A percentile compares a stretch with the other conserved stretches of the same genome.
These are phyloP conservation scores for Sula dactylatra DNA, from an alignment of 2,113 vertebrate genomes.

Conservation along the genomic window DNA sequence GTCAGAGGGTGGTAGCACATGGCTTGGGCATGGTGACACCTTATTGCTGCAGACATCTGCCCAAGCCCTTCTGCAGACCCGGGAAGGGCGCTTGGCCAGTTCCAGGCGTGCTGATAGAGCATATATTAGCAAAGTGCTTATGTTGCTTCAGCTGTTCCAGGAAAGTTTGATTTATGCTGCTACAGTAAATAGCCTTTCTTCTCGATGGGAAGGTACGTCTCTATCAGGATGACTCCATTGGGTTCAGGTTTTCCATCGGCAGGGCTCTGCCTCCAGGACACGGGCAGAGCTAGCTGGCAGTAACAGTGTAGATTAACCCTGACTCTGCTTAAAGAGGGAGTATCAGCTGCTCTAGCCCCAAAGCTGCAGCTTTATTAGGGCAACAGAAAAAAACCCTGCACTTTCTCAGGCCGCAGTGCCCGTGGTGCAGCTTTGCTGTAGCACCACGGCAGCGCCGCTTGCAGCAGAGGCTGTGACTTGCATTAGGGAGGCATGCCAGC, in stretches of 20 bases:
- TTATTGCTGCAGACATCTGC: rapidly evolving
- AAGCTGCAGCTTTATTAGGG: neutral
- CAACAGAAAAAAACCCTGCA: neutral
- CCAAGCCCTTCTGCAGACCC: neutral
- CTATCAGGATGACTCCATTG: neutral
- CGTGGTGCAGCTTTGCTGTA: neutral
- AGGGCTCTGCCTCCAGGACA: neutral
- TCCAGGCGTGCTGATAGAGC: neutral
- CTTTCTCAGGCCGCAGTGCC: neutral
- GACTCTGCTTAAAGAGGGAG: neutral
- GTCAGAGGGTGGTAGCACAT: neutral
- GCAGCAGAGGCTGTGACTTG: neutral
- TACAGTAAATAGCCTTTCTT: neutral
- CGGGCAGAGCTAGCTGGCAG: neutral
- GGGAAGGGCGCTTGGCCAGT: neutral
- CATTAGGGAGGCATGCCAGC: neutral
- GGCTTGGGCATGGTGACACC: neutral
- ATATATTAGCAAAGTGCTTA: neutral
- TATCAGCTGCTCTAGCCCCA: neutral
- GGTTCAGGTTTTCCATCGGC: neutral
- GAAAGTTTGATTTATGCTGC: neutral
- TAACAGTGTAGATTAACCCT: neutral
- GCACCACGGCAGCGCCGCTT: rapidly evolving
- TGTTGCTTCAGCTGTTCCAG: neutral
- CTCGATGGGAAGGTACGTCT: rapidly evolving